phyloP scores from a whole-genome alignment of 1,140 invertebrate genomes.

The Hylaeus anthracinus region DNA sequence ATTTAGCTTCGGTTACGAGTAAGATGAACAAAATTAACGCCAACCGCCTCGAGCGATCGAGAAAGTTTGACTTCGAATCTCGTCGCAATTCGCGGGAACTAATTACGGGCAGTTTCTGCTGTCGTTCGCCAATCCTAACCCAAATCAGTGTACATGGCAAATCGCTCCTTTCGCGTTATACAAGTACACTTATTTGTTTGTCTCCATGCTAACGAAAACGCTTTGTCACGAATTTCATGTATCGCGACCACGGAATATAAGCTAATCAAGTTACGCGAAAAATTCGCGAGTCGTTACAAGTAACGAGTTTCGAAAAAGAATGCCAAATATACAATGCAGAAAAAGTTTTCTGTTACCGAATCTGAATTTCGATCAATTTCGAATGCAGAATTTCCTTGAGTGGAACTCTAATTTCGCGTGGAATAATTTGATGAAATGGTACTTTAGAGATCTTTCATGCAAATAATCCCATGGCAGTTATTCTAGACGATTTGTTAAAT shows the following conservation, averaged over 20 bases:
- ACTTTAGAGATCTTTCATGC: too few species aligned
- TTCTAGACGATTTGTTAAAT: too few species aligned
- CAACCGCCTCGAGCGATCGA: slow-evolving; percentile 50
- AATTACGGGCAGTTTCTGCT: slow-evolving; percentile 49
- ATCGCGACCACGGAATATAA: background rate
- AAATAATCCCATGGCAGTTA: too few species aligned
- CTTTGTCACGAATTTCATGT: background rate
- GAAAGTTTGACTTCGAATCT: slow-evolving; percentile 60
- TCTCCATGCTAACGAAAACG: slow-evolving; percentile 1
- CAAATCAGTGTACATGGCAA: slow-evolving; percentile 12
- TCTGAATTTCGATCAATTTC: too few species aligned
- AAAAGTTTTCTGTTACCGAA: too few species aligned
- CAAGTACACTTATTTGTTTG: slow-evolving; percentile 13
- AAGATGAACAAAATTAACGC: slow-evolving; percentile 55
- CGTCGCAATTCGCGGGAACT: slow-evolving; percentile 52
- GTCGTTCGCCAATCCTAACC: slow-evolving; percentile 28
- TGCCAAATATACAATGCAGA: too few species aligned
- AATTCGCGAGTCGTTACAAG: too few species aligned
- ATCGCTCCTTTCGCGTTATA: slow-evolving; percentile 20
- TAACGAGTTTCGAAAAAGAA: too few species aligned
- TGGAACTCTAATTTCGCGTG: too few species aligned
- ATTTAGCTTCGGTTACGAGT: slow-evolving; percentile 29
- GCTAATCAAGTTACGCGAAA: background rate
- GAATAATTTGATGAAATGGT: too few species aligned
- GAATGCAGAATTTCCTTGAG: too few species aligned